Conservation (phyloP, 2,888 invertebrate genomes). For the Lasioglossum oenotherae region DNA sequence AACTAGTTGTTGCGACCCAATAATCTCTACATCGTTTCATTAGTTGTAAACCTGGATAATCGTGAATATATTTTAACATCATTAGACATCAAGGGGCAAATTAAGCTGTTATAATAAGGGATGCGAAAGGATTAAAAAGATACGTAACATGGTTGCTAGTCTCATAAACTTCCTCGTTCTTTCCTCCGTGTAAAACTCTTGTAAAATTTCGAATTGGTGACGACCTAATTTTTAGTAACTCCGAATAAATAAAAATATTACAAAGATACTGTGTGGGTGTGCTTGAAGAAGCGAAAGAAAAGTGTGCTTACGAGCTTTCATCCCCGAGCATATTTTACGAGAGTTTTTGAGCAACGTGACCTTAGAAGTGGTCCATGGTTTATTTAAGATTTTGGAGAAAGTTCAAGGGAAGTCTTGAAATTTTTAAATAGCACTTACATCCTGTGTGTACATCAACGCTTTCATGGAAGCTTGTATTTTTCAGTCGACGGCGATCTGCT, state of each 20-base stretch:
- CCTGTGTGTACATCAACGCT: background rate
- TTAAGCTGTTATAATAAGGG: background rate
- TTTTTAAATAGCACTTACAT: background rate
- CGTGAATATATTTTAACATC: background rate
- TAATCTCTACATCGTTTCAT: background rate
- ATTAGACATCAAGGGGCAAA: background rate
- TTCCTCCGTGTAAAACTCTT: too few relatives aligned
- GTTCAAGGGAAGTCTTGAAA: slow-evolving; percentile 3
- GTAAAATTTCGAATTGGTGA: too few relatives aligned
- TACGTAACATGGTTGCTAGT: background rate
- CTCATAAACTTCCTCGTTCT: too few relatives aligned
- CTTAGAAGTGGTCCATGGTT: background rate
- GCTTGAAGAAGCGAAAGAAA: background rate
- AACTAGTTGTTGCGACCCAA: background rate
- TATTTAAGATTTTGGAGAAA: slow-evolving; percentile 1
- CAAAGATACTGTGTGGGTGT: background rate
- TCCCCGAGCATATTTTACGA: background rate
- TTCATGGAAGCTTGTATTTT: background rate
- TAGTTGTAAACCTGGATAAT: too few relatives aligned
- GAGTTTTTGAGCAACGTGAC: background rate
- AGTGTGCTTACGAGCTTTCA: background rate
- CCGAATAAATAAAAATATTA: background rate
- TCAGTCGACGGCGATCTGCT: background rate
- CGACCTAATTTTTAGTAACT: background rate
- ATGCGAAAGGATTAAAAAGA: background rate